phyloP scores from a whole-genome alignment of 2,888 invertebrate species.

The Drosophila infuscata region DNA sequence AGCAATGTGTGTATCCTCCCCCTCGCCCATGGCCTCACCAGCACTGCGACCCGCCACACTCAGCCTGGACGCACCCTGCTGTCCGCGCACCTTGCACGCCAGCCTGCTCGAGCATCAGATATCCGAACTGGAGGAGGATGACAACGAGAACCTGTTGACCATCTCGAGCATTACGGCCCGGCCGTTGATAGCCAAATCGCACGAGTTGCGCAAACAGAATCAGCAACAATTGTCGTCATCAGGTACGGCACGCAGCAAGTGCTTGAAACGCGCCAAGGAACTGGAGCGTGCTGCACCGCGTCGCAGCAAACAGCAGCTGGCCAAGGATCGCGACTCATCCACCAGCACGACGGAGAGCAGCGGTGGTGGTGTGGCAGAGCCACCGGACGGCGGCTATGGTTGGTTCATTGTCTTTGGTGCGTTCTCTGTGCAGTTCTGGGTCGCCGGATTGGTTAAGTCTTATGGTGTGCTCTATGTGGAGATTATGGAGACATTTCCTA shows the following conservation, averaged over 20 bases:
- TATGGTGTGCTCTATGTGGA: constrained; percentile 93
- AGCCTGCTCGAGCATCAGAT: constrained; percentile 85
- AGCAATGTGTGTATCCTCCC: constrained; percentile 63
- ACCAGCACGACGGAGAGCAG: constrained; percentile 82
- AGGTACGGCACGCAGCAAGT: constrained; percentile 63
- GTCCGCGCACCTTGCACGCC: constrained; percentile 84
- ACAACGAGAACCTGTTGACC: constrained; percentile 90
- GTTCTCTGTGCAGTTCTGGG: constrained; percentile 93
- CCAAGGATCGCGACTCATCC: constrained; percentile 71
- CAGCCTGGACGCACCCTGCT: constrained; percentile 85
- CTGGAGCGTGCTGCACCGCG: constrained; percentile 50
- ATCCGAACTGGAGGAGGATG: constrained; percentile 87
- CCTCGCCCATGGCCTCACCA: constrained; percentile 64
- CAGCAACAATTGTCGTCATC: constrained; percentile 21
- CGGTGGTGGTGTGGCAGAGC: constrained; percentile 83
- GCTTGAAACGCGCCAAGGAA: constrained; percentile 56
- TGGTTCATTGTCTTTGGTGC: constrained; percentile 92
- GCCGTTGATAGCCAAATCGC: constrained; percentile 89
- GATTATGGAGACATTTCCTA: constrained; percentile 92
- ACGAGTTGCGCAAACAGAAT: constrained; percentile 86
- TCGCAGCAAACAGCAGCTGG: constrained; percentile 50
- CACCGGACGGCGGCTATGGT: constrained; percentile 91
- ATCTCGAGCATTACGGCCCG: constrained; percentile 90
- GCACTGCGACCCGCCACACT: constrained; percentile 86
- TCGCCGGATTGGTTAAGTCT: constrained; percentile 92